Evolutionary conservation across 2,113 vertebrate genomes (phyloP), one percentile per base, ranked within the genome.

Genomic region (Aramus guarauna): DNA sequence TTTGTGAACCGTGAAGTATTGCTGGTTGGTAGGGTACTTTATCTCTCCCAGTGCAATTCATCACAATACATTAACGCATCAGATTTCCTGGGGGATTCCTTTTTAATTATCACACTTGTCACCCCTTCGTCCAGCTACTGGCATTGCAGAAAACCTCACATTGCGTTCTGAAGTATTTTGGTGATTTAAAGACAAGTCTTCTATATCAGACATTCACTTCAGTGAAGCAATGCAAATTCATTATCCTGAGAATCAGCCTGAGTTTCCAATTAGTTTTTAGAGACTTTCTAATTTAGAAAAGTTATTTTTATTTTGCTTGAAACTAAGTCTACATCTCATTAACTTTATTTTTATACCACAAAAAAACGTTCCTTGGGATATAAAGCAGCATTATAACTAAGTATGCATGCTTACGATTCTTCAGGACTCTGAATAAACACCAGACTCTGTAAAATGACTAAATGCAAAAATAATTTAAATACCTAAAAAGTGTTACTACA

Each of bases 81-180:
- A 45, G 55, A 91, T 91, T 79, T 95, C 91, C 76, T 37, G 29
- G 18, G 80, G 73, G 62, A 83, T 90, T 90, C 81, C 69, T 62
- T 75, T 92, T 88, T 69, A 94, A 94, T 91, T 94, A 94, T 79
- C 91, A 74, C 76, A 63, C 68, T 92, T 86, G 69, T 91, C 93
- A 92, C 39, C 55, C 56, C 59, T 95, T 91, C 43, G 4, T 69
- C 71, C 37, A 78, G 53, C 45, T 47, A 27, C n/a, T 47, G 72
- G 53, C 53, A 76, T 60, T 32, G 27, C 37, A 62, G 69, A 75
- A 85, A 92, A 82, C 41, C 26, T 81, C 69, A 41, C 22, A 69
- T 3, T 27, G 22, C 27, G 58, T 75, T 69, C 45, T 85, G 69
- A 91, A 48, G 66, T 59, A 62, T 73, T 95, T 80, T 73, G 55